Percentiles rank a stretch among this genome's conserved stretches.
These are phyloP conservation scores for Pomacea canaliculata DNA, from an alignment of 2,888 invertebrate species.

Conservation along the genomic window DNA sequence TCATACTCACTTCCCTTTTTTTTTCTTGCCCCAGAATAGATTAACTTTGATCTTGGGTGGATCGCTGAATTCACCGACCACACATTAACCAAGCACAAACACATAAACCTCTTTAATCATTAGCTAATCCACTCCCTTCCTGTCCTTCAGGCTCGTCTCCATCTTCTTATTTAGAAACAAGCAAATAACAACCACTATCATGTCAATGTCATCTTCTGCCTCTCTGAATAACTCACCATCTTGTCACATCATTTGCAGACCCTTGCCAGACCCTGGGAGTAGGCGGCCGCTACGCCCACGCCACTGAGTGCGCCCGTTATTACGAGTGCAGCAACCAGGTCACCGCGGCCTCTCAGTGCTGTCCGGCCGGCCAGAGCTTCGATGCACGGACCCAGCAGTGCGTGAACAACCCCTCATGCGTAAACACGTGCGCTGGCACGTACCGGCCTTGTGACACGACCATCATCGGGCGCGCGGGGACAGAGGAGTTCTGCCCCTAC, in stretches of 20 bases:
- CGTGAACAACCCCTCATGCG: constrained; percentile 27
- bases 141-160: no score
- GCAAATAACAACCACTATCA: no score
- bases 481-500: constrained; percentile 10
- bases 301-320: constrained; percentile 29
- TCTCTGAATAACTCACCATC: no score
- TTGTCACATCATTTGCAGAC: constrained; percentile 21
- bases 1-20: no score
- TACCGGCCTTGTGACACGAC: not conserved
- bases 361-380: constrained; percentile 32
- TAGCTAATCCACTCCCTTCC: no score
- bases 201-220: no score
- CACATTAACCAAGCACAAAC: no score
- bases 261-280: constrained; percentile 22
- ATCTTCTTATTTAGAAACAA: no score
- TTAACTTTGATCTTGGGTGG: no score
- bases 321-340: constrained; percentile 27
- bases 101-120: no score
- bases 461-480: not conserved
- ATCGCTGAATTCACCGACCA: no score
- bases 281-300: constrained; percentile 19
- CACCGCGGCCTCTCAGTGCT: constrained; percentile 26
- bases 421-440: constrained; percentile 24
- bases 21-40: no score
- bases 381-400: constrained; percentile 14